phyloP scores from a whole-genome alignment of 1,140 invertebrate species.

The Orius insidiosus region DNA sequence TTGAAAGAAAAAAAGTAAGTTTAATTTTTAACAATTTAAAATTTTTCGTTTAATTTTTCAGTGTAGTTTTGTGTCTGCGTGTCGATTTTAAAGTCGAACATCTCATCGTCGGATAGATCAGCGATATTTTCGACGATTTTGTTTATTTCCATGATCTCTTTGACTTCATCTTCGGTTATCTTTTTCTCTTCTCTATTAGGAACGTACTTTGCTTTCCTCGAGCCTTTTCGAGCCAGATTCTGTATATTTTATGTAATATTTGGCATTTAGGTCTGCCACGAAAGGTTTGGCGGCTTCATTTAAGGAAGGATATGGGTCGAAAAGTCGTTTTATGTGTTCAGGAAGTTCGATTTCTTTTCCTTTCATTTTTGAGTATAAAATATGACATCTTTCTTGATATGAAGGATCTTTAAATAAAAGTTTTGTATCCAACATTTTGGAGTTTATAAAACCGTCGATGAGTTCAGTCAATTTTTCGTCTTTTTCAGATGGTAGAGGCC shows the following conservation, averaged over 20 bases:
- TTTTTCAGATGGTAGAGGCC: background rate
- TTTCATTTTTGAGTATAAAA: background rate
- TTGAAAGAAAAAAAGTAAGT: no score
- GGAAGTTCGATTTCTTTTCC: background rate
- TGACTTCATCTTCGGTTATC: background rate
- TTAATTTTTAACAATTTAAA: no score
- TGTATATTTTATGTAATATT: background rate
- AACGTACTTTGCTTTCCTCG: background rate
- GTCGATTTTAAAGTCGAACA: no score
- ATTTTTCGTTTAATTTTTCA: no score
- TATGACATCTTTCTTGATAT: background rate
- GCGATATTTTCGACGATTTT: background rate
- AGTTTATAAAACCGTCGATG: conserved; percentile 3
- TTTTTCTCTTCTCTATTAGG: background rate
- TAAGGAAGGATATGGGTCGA: background rate
- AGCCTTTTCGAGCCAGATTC: background rate
- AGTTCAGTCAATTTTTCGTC: background rate
- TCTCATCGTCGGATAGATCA: background rate
- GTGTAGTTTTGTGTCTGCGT: no score
- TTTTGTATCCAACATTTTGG: background rate
- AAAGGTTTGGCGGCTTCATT: background rate
- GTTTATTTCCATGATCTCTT: background rate
- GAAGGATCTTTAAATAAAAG: conserved; percentile 1
- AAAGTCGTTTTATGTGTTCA: background rate
- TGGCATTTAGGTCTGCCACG: background rate